These are phyloP conservation scores for Heliconius eleuchia DNA, from an alignment of 1,140 invertebrate species.

Conservation along the genomic window DNA sequence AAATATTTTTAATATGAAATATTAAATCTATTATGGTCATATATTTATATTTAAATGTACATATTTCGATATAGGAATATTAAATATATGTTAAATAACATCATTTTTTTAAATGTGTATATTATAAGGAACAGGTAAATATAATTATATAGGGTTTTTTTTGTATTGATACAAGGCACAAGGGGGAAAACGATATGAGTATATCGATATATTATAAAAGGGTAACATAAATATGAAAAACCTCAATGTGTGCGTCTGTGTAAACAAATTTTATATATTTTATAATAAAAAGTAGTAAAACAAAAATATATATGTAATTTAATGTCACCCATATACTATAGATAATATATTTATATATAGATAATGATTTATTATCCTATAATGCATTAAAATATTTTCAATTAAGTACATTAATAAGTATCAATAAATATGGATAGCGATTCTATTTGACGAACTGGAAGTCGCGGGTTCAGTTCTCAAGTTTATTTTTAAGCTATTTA, in stretches of 20 bases:
- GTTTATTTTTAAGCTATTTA: no score
- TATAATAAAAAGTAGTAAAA: background rate
- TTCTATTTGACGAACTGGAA: background rate
- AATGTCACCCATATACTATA: no score
- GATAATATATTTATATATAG: no score
- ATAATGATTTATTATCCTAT: no score
- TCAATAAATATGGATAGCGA: background rate
- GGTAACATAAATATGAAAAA: background rate
- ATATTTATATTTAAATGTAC: constrained; percentile 7
- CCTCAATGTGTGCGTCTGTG: background rate
- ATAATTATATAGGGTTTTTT: constrained; percentile 3
- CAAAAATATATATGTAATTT: no score
- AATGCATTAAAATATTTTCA: no score
- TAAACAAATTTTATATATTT: background rate
- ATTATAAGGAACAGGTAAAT: constrained; percentile 13
- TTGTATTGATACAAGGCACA: constrained; percentile 8
- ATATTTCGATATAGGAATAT: background rate
- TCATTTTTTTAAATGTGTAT: background rate
- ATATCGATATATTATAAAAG: constrained; percentile 10
- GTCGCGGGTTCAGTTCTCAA: background rate
- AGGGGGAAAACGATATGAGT: constrained; percentile 7
- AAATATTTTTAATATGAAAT: constrained; percentile 13
- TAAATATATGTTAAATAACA: constrained; percentile 7
- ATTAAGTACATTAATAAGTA: no score
- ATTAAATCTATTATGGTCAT: background rate